Evolutionary conservation across 2,888 invertebrate species (phyloP).

Genomic region (Gerris lacustris): DNA sequence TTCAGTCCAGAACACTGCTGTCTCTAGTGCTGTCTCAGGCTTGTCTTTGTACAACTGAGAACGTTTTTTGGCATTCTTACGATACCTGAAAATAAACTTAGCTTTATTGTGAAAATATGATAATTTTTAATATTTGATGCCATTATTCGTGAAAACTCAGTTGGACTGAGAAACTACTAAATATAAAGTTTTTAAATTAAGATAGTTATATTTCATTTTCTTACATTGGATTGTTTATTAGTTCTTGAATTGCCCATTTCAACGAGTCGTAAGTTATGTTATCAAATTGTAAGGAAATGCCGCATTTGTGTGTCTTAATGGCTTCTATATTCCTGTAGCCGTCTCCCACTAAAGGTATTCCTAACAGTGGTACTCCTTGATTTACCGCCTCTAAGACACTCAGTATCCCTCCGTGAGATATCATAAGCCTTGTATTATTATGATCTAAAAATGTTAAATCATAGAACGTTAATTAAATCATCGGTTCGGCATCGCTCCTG

Average conservation of each 20-base stretch:
- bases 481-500: too few relatives aligned
- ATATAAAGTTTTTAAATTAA: too few relatives aligned
- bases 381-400: background rate
- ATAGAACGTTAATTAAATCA: too few relatives aligned
- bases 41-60: constrained; percentile 39
- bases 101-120: too few relatives aligned
- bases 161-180: too few relatives aligned
- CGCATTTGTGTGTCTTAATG: background rate
- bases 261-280: constrained; percentile 3
- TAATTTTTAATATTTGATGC: too few relatives aligned
- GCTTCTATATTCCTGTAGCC: background rate
- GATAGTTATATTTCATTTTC: background rate
- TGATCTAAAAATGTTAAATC: background rate
- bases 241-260: background rate
- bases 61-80: constrained; percentile 23
- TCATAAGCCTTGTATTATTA: background rate
- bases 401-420: background rate
- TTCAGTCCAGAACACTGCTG: constrained; percentile 52
- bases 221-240: constrained; percentile 4
- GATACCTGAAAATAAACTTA: constrained; percentile 20
- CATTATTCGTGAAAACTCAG: too few relatives aligned
- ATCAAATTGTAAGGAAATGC: background rate
- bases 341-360: background rate
- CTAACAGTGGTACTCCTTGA: background rate
- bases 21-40: constrained; percentile 45